These are phyloP conservation scores for Kryphioiulus occultus DNA, from an alignment of 2,888 invertebrate genomes.

Conservation along the genomic window DNA sequence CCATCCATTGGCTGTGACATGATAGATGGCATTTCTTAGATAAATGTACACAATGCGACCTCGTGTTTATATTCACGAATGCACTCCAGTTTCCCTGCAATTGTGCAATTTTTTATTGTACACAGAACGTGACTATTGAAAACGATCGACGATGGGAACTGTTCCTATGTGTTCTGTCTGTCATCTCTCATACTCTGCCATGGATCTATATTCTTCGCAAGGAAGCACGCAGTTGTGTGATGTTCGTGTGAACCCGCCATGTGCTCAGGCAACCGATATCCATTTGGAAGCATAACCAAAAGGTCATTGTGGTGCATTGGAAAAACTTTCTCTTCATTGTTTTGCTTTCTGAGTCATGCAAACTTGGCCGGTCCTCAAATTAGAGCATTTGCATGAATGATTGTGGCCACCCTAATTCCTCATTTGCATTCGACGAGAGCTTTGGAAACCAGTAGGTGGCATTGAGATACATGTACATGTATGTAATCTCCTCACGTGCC, in stretches of 20 bases:
- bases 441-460: neutral
- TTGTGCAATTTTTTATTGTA: neutral
- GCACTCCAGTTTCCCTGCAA: conserved; percentile 25
- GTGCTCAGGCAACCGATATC: neutral
- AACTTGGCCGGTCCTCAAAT: conserved; percentile 7
- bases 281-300: conserved; percentile 22
- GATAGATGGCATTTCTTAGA: conserved; percentile 26
- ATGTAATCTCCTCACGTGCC: neutral
- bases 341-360: conserved; percentile 28
- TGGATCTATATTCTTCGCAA: neutral
- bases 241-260: neutral
- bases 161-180: conserved; percentile 25
- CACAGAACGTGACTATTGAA: neutral
- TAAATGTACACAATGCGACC: conserved; percentile 35
- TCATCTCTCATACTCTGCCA: neutral
- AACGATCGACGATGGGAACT: conserved; percentile 21
- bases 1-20: neutral
- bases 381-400: neutral
- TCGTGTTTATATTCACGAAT: conserved; percentile 31
- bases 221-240: conserved; percentile 18
- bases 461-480: neutral
- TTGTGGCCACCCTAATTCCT: neutral
- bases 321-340: conserved; percentile 1
- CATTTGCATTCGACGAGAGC: neutral
- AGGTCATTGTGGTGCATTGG: neutral